Conservation (phyloP, 2,113 vertebrate genomes). For the Clupea harengus region DNA sequence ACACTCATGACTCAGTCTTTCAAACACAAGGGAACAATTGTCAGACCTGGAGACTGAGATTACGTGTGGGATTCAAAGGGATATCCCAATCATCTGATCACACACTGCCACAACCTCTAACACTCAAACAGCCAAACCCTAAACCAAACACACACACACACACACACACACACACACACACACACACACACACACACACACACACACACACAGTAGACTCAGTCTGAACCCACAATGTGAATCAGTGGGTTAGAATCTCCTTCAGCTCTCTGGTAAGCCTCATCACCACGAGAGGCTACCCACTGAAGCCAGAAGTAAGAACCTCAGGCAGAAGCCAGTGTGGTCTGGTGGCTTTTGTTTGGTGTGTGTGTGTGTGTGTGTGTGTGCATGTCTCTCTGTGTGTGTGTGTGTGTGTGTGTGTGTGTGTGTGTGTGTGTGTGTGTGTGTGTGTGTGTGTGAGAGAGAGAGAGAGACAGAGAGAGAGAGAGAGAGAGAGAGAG, state of each 20-base stretch:
- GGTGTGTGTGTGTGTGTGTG: background rate
- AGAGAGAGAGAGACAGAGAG: background rate
- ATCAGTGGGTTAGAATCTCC: background rate
- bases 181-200: background rate
- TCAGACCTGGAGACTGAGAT: background rate
- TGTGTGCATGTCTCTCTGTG: too few species aligned
- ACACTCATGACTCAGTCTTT: too few species aligned
- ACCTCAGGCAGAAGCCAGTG: background rate
- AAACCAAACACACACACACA: background rate
- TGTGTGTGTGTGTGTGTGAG: background rate
- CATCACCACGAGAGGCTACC: background rate
- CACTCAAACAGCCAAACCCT: background rate
- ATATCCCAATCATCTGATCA: background rate
- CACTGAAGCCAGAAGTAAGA: background rate
- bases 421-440: slow-evolving; percentile 24
- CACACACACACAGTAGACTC: background rate
- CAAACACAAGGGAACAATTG: background rate
- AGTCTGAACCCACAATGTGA: too few species aligned
- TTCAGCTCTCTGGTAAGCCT: background rate
- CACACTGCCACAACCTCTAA: background rate
- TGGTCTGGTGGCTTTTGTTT: background rate
- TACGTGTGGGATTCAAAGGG: background rate
- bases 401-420: background rate
- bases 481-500: background rate
- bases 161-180: slow-evolving; percentile 10